Evolutionary conservation across 2,113 vertebrate species (phyloP), one percentile per base, ranked within the genome.

Genomic region (Hyaena hyaena): DNA sequence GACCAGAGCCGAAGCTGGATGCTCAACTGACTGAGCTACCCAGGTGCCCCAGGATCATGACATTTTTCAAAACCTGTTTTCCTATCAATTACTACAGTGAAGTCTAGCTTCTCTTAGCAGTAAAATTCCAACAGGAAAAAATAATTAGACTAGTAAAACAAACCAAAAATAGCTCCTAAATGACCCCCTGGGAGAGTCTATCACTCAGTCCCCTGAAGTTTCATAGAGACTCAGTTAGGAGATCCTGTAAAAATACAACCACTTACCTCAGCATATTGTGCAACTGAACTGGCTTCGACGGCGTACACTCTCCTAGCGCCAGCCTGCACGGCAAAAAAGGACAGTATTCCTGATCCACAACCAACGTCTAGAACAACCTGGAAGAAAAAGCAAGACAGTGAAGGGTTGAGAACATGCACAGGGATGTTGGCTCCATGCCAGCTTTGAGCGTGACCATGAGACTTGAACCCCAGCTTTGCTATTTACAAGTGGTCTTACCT

Each of bases 291-390:
- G 88, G 98, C 98, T 97, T 99, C 99, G 23, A 99, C 98, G 24
- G 99, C 98, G 16, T 99, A 99, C 61, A 99, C 99, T 96, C 97
- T 99, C 94, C 82, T 98, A 26, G 99, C 99, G 96, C 99, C 99
- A 6, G 99, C 99, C 95, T 99, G 99, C 21, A 99, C 93, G 5
- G 99, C 98, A 94, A 99, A 99, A 98, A 99, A 99, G 2, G 99
- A 99, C 90, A 99, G 98, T 76, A 99, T 99, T 74, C 99, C 99
- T 45, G 98, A 99, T 96, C 99, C 99, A 79, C 98, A 99, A 35
- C 98, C 98, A 84, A 99, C 99, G 90, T 99, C 99, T 26, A 99
- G 98, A 97, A 99, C 98, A 66, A 99, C 98, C 99, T 99, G 81
- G 76, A 97, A 98, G 66, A 69, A 80, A 97, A 92, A 93, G 95